Base-by-base conservation (phyloP, 2,888 invertebrate genomes). In the Drosophila phalerata region DNA sequence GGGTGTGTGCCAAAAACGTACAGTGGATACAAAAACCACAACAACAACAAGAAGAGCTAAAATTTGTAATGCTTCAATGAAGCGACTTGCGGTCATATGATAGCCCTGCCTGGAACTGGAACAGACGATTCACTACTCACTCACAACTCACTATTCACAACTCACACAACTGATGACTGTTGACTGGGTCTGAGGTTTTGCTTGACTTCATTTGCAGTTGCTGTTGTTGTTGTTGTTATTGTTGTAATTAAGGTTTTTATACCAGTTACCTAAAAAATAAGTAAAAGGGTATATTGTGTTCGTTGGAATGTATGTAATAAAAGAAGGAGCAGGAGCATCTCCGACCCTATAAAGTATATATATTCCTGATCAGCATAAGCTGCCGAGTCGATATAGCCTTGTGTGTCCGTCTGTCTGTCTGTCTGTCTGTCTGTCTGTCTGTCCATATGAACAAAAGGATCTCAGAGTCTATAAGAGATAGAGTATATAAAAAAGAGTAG, bases 21-120 rank as follows among this genome's bases (percentile, higher is more conserved):
- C 47, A 49, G 30, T 22, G 22, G 4, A 22, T 4, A 22, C 19
- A 37, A 53, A 17, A 25, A 34, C 6, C 42, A 48, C 25, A 53
- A 43, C n/a, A 55, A 30, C 11, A 45, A 48, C 34, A 48, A 13
- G 5, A 55, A 37, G 11, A 48, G 6, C 13, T 40, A 62, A 77
- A 70, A 76, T 55, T 78, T 57, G 83, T 69, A 85, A 82, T 80
- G 83, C 85, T 82, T 85, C 63, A 83, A 85, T 85, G 83, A 76
- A 68, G 64, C 67, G 55, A 63, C 63, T 75, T 75, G 73, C 69
- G 85, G 83, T 82, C 85, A 83, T 85, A 76, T 71, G 83, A 83
- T 83, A 85, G 85, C 83, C 69, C 66, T 73, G 78, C 69, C 47
- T 70, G 66, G 56, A 66, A 78, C 79, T 79, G 67, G 68, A 58